Evolutionary conservation across 2,888 invertebrate species (phyloP), one percentile per base, ranked within the genome.

Genomic region (Elegia similella): DNA sequence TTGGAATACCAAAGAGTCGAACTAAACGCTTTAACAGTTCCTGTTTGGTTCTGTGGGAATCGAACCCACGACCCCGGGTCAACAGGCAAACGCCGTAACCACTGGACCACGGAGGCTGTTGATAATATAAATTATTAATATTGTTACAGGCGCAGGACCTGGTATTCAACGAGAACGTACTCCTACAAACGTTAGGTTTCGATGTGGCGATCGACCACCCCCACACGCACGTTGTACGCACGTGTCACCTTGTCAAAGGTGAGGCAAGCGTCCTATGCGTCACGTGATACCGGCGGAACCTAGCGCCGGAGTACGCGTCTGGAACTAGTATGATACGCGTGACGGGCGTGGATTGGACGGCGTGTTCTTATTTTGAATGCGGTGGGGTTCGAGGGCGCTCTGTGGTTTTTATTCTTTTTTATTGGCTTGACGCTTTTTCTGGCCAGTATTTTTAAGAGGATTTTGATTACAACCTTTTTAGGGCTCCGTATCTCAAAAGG

Each of bases 161-260:
- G 73, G 98, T 99, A 56, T 96, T 96, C 89, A 98, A 98, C 91
- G 99, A 99, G 92, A 99, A 98, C 88, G 96, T 98, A 61, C 93
- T 99, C 60, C 94, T 99, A 63, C 98, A 99, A 93, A 99, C 99
- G 12, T 93, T 99, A 82, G 99, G 99, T 64, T 99, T 99, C 92
- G 98, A 99, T 92, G 97, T 99, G 62, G 97, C 97, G 67, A 98
- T 99, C 76, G 98, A 99, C 89, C 98, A 99, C 92, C 99, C 99
- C 1, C 99, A 99, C 86, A 97, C 98, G 38, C 97, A 98, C 90
- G 98, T 99, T 67, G 98, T 99, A 59, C 95, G 96, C 80, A 98
- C 98, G 81, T 99, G 98, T 92, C 97, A 98, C 89, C 94, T 98
- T 84, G 98, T 98, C 65, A 95, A 97, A 95, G 98, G 98, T 97